These are phyloP conservation scores for Typhlichthys subterraneus DNA, from an alignment of 2,797 vertebrate genomes.

Conservation along the genomic window DNA sequence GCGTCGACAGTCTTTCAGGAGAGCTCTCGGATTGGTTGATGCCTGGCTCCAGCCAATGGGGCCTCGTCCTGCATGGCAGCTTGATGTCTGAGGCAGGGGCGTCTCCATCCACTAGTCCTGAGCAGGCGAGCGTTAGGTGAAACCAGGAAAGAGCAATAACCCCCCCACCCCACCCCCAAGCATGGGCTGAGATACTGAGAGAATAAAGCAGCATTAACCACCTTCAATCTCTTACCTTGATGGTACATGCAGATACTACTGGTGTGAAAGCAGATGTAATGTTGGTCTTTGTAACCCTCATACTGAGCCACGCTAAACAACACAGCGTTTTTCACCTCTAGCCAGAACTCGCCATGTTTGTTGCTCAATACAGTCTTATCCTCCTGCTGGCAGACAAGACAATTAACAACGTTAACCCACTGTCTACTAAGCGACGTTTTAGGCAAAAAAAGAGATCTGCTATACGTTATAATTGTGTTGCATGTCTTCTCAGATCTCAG, in stretches of 20 bases:
- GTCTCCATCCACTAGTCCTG: slow-evolving; percentile 86
- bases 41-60: slow-evolving; percentile 94
- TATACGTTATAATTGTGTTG: too few relatives aligned
- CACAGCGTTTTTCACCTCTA: slow-evolving; percentile 87
- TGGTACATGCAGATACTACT: slow-evolving; percentile 89
- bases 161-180: background rate
- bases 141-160: too few relatives aligned
- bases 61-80: slow-evolving; percentile 85
- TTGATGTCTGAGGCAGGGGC: slow-evolving; percentile 79
- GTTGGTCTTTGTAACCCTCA: slow-evolving; percentile 93
- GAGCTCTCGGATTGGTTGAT: slow-evolving; percentile 89
- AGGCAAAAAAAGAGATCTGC: too few relatives aligned
- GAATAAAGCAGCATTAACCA: background rate
- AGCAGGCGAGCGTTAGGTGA: slow-evolving; percentile 1
- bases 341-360: slow-evolving; percentile 94
- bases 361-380: slow-evolving; percentile 82
- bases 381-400: slow-evolving; percentile 74
- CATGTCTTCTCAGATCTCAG: too few relatives aligned
- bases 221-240: slow-evolving; percentile 81
- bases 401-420: slow-evolving; percentile 1
- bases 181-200: background rate
- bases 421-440: background rate
- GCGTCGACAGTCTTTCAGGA: slow-evolving; percentile 73
- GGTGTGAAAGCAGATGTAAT: slow-evolving; percentile 94
- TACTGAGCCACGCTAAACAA: slow-evolving; percentile 93